Conservation (phyloP, 2,797 vertebrate genomes). For the Triplophysa yarkandensis region DNA sequence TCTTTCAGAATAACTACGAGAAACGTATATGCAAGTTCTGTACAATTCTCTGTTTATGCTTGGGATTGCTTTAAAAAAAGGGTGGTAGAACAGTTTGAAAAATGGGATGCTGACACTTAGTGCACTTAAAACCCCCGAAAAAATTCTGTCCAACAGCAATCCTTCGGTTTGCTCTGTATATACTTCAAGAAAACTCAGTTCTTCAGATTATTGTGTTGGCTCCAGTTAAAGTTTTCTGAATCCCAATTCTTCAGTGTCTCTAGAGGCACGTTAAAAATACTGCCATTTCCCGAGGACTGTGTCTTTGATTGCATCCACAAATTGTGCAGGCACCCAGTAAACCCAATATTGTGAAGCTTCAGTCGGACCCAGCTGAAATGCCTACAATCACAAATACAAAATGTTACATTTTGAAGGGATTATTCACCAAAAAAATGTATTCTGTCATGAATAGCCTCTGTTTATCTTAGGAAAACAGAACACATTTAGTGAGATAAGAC, state of each 20-base stretch:
- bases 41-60: slow-evolving; percentile 80
- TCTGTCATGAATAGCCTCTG: too few relatives aligned
- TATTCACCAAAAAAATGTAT: too few relatives aligned
- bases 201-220: slow-evolving; percentile 65
- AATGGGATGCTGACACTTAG: slow-evolving; percentile 76
- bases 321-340: slow-evolving; percentile 98
- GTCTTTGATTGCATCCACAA: slow-evolving; percentile 99
- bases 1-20: slow-evolving; percentile 81
- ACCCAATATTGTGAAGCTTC: slow-evolving; percentile 99
- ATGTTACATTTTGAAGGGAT: too few relatives aligned
- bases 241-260: slow-evolving; percentile 90
- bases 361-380: slow-evolving; percentile 98
- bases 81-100: slow-evolving; percentile 74
- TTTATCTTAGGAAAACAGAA: too few relatives aligned
- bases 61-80: slow-evolving; percentile 76
- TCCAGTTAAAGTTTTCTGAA: slow-evolving; percentile 81
- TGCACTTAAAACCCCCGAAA: slow-evolving; percentile 78
- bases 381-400: slow-evolving; percentile 79
- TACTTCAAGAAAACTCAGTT: slow-evolving; percentile 66
- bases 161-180: slow-evolving; percentile 72
- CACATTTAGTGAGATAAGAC: not conserved
- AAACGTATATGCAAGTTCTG: slow-evolving; percentile 83
- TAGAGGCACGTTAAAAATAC: slow-evolving; percentile 99
- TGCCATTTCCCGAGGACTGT: slow-evolving; percentile 99
- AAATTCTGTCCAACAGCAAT: slow-evolving; percentile 75